Percentiles rank a stretch among this genome's conserved stretches.
phyloP scores from a whole-genome alignment of 2,888 invertebrate genomes.

The Elmis aenea region DNA sequence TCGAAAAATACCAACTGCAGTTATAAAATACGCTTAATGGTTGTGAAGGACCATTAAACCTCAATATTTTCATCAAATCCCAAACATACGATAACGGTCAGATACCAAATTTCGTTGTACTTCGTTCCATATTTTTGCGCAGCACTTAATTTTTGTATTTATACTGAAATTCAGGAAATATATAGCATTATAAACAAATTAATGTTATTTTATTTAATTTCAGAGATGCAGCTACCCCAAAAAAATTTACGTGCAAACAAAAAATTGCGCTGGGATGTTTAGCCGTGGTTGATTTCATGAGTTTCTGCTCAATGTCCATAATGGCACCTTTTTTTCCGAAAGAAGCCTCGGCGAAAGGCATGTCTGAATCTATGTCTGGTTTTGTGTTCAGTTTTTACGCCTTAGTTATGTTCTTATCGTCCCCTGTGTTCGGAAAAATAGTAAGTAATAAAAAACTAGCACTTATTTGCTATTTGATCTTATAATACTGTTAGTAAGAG shows the following conservation, averaged over 20 bases:
- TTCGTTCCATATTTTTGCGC: no score
- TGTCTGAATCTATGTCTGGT: slow-evolving; percentile 63
- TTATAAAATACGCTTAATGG: no score
- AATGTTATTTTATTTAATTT: no score
- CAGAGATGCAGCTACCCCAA: slow-evolving; percentile 48
- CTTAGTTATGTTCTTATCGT: slow-evolving; percentile 65
- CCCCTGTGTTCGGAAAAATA: slow-evolving; percentile 68
- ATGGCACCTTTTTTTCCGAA: slow-evolving; percentile 75
- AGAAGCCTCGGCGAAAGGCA: slow-evolving; percentile 67
- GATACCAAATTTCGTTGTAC: no score
- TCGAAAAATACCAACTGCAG: no score
- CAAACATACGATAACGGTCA: no score
- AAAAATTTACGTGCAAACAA: slow-evolving; percentile 53
- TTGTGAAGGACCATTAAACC: no score
- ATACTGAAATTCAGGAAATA: no score
- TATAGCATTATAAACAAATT: no score
- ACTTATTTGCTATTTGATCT: neutral
- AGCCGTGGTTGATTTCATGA: slow-evolving; percentile 66
- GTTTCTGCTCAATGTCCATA: slow-evolving; percentile 71
- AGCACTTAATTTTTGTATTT: no score
- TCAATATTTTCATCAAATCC: no score
- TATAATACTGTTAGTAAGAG: neutral
- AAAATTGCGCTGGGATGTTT: slow-evolving; percentile 57
- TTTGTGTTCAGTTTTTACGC: slow-evolving; percentile 75
- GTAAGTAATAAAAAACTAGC: no score